Percentiles rank a stretch among this genome's conserved stretches.
Evolutionary conservation across 2,113 vertebrate genomes (phyloP).

Genomic region (Gobiocypris rarus): DNA sequence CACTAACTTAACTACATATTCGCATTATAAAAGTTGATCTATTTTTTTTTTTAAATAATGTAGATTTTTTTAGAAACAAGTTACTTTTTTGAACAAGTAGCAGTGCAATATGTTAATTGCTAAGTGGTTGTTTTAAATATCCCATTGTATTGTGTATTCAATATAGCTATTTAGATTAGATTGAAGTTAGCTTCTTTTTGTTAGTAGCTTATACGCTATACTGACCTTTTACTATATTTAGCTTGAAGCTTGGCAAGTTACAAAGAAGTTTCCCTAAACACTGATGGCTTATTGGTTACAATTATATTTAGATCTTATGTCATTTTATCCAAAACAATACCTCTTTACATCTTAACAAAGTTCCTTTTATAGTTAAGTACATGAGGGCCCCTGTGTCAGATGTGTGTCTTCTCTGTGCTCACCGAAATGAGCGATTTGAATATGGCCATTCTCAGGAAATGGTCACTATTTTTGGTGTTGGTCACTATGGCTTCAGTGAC

Average conservation of each 20-base stretch:
- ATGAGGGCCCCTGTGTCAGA: conserved; percentile 4
- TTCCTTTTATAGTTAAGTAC: background rate
- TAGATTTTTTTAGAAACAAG: too few species aligned
- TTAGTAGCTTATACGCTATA: background rate
- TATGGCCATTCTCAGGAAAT: conserved; percentile 61
- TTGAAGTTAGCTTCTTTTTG: background rate
- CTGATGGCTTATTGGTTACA: background rate
- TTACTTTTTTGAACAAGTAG: background rate
- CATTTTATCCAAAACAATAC: conserved; percentile 13
- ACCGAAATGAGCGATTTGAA: background rate
- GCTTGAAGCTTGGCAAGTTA: background rate
- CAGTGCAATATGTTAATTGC: background rate
- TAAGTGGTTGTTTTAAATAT: background rate
- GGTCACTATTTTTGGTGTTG: conserved; percentile 70
- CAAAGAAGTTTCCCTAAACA: background rate
- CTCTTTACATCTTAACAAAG: background rate
- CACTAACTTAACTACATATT: background rate
- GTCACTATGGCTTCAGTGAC: conserved; percentile 59
- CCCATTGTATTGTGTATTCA: background rate
- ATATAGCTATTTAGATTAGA: too few species aligned
- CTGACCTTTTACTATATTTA: background rate
- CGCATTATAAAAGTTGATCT: background rate
- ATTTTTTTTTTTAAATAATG: too few species aligned
- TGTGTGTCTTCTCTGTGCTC: background rate
- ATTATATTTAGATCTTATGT: conserved; percentile 13